These are phyloP conservation scores for Apamea monoglypha DNA, from an alignment of 2,888 invertebrate genomes.

Conservation along the genomic window DNA sequence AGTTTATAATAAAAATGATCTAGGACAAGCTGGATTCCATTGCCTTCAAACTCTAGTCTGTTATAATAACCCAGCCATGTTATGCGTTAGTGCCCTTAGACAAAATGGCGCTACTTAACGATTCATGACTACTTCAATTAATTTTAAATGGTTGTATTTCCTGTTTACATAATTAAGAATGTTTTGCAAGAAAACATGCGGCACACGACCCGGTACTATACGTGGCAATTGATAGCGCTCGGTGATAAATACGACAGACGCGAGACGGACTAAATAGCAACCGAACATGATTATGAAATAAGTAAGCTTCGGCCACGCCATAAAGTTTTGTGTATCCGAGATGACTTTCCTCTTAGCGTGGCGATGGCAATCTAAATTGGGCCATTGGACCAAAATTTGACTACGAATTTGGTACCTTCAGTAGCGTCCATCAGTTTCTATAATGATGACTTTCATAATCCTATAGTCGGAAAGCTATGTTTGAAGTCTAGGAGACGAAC, in stretches of 20 bases:
- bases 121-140: slow-evolving; percentile 1
- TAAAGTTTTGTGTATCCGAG: background rate
- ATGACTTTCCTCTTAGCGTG: background rate
- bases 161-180: background rate
- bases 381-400: background rate
- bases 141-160: background rate
- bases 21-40: background rate
- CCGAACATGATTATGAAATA: slow-evolving; percentile 35
- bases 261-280: slow-evolving; percentile 2
- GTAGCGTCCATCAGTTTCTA: background rate
- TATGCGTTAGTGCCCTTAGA: background rate
- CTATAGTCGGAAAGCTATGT: background rate
- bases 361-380: background rate
- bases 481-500: background rate
- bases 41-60: background rate
- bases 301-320: background rate
- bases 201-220: slow-evolving; percentile 16
- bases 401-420: background rate
- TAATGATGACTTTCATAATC: background rate
- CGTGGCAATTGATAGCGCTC: slow-evolving; percentile 32
- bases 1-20: background rate
- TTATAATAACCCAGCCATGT: background rate
- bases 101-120: background rate
- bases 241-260: slow-evolving; percentile 54
- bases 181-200: slow-evolving; percentile 11